Conservation (phyloP, 2,113 vertebrate genomes). For the Sylvilagus bachmani region DNA sequence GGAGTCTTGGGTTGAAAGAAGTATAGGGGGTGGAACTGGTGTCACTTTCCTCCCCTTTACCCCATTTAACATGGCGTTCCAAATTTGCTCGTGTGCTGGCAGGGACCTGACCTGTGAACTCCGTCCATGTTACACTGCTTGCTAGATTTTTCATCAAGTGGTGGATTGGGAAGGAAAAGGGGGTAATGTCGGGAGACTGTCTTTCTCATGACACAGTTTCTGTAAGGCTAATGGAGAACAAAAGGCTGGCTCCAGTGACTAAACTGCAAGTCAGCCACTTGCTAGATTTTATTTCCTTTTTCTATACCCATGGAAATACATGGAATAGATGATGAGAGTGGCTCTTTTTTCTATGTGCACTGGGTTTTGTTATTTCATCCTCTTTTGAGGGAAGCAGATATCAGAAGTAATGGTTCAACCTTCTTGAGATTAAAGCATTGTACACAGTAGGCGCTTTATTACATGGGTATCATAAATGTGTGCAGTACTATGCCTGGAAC, state of each 20-base stretch:
- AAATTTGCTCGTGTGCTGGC: not conserved
- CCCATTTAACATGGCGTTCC: not conserved
- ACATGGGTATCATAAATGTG: not conserved
- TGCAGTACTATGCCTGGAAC: not conserved
- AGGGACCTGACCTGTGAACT: not conserved
- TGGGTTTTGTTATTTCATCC: not conserved
- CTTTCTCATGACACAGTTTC: not conserved
- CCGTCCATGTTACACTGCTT: not conserved
- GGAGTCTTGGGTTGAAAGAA: not conserved
- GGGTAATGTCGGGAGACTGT: not conserved
- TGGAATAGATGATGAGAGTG: not conserved
- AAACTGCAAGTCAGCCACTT: not conserved
- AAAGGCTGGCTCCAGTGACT: not conserved
- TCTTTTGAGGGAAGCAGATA: not conserved
- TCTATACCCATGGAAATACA: not conserved
- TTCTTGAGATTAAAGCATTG: conserved; percentile 13
- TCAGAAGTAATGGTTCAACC: conserved; percentile 18
- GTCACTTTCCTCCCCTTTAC: not conserved
- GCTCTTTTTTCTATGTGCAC: not conserved
- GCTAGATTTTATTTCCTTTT: not conserved
- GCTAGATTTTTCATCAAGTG: not conserved
- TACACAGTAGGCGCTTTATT: not conserved
- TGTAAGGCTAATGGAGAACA: not conserved
- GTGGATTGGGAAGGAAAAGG: not conserved
- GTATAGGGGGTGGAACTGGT: not conserved